A percentile compares a stretch with the other conserved stretches of the same genome.
These are phyloP conservation scores for Muscidifurax raptorellus DNA, from an alignment of 1,140 invertebrate species.

Conservation along the genomic window DNA sequence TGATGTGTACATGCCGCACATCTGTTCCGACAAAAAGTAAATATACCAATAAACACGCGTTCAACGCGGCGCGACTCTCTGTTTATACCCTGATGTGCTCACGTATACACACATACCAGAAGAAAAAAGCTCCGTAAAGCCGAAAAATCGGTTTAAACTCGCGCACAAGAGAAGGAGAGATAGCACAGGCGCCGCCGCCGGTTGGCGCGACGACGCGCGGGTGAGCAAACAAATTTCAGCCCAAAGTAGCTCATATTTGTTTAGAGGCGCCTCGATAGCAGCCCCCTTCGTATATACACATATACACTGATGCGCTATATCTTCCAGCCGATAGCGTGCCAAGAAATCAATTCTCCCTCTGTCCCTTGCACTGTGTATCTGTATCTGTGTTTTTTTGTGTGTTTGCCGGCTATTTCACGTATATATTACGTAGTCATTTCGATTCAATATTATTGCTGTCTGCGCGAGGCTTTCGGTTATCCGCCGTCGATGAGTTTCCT, in stretches of 20 bases:
- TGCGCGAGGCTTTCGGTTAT: too few relatives aligned
- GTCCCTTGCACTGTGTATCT: background rate
- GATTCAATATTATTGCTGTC: background rate
- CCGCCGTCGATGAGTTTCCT: too few relatives aligned
- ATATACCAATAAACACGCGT: constrained; percentile 35
- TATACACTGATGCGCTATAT: background rate
- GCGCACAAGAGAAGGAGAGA: background rate
- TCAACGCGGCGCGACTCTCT: background rate
- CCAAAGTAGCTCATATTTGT: constrained; percentile 51
- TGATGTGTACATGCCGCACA: background rate
- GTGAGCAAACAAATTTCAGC: constrained; percentile 47
- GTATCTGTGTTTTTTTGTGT: constrained; percentile 22
- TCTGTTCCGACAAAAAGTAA: constrained; percentile 41
- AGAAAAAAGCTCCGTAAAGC: background rate
- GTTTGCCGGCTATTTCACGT: background rate
- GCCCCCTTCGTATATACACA: background rate
- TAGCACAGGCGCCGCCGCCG: background rate
- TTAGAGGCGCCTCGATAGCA: constrained; percentile 51
- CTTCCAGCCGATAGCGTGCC: constrained; percentile 37
- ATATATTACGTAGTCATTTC: background rate
- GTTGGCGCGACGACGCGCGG: background rate
- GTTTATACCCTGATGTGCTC: background rate
- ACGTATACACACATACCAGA: background rate
- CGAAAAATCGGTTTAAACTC: constrained; percentile 23
- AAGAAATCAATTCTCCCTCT: constrained; percentile 47